phyloP scores from a whole-genome alignment of 2,888 invertebrate genomes.

The Ischnus inquisitorius region DNA sequence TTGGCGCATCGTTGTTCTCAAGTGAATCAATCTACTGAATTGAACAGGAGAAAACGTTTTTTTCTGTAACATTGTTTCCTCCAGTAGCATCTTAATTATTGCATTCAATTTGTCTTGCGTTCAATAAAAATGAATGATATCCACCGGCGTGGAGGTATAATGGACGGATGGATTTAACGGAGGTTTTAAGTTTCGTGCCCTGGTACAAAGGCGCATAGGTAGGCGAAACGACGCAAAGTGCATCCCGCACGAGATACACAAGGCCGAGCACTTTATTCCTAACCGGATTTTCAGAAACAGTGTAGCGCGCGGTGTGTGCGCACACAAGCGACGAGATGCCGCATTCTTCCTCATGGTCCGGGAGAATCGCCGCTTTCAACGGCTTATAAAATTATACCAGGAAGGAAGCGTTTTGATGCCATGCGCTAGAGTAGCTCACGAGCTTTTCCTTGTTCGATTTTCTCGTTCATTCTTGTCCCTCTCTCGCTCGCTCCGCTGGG shows the following conservation, averaged over 20 bases:
- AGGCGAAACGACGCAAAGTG: conserved; percentile 59
- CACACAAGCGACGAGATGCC: conserved; percentile 37
- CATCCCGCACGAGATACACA: conserved; percentile 49
- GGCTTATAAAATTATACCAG: conserved; percentile 68
- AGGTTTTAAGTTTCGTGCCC: neutral
- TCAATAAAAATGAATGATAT: no score
- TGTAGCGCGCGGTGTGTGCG: conserved; percentile 45
- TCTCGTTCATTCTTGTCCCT: conserved; percentile 49
- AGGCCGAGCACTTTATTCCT: conserved; percentile 53
- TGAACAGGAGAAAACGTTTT: no score
- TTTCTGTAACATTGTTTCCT: no score
- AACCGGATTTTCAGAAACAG: conserved; percentile 61
- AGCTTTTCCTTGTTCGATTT: conserved; percentile 54
- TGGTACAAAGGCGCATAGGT: conserved; percentile 23
- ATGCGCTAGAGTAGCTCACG: conserved; percentile 43
- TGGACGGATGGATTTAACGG: no score
- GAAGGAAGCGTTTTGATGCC: conserved; percentile 38
- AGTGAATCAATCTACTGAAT: no score
- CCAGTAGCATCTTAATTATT: no score
- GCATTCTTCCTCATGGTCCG: conserved; percentile 26
- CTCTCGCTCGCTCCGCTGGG: conserved; percentile 22
- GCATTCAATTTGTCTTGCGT: no score
- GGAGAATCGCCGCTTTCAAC: conserved; percentile 66
- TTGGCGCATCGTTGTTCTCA: neutral
- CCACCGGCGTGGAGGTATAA: no score